Evolutionary conservation across 2,797 vertebrate genomes (phyloP), one percentile per base, ranked within the genome.

Genomic region (Emys orbicularis): DNA sequence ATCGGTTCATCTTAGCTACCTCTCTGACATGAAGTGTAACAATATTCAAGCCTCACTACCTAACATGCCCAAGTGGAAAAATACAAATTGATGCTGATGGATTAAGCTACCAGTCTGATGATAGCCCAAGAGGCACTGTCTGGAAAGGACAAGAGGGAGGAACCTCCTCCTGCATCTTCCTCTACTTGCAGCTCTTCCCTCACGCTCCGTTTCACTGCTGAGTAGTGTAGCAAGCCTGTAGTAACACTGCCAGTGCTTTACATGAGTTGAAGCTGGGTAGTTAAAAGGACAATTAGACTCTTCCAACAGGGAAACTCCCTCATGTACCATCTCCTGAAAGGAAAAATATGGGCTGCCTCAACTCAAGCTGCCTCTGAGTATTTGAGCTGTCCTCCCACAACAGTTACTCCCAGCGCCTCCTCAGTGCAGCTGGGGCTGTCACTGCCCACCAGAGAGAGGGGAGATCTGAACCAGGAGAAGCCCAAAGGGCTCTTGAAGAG

Each of bases 31-130:
- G 88, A 82, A 96, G 81, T 0, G 0, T 87, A 41, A 86, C 76
- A 87, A 13, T 81, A 76, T 93, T 96, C 84, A 96, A 95, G 93
- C 81, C 81, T 97, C 37, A 0, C 89, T 91, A 79, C 56, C 81
- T 93, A 1, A 87, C 3, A 44, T 91, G 84, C 89, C 85, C 83
- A 72, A 87, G 83, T 74, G 83, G 95, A 95, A 95, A 94, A 74
- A 87, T 27, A 61, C 91, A 82, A 79, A 86, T 1, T 90, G 89
- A 88, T 94, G 44, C 44, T 95, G 86, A 95, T 87, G 89, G 88
- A 92, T 92, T 90, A 89, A 93, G 84, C n/a, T 6, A 1, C 44
- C 90, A 23, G 2, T 13, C 8, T 5, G 6, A 72, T 12, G n/a
- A 41, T n/a, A 57, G n/a, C 59, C 65, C 89, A 90, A 49, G 82